phyloP scores from a whole-genome alignment of 2,888 invertebrate genomes.

The Steinernema carpocapsae region DNA sequence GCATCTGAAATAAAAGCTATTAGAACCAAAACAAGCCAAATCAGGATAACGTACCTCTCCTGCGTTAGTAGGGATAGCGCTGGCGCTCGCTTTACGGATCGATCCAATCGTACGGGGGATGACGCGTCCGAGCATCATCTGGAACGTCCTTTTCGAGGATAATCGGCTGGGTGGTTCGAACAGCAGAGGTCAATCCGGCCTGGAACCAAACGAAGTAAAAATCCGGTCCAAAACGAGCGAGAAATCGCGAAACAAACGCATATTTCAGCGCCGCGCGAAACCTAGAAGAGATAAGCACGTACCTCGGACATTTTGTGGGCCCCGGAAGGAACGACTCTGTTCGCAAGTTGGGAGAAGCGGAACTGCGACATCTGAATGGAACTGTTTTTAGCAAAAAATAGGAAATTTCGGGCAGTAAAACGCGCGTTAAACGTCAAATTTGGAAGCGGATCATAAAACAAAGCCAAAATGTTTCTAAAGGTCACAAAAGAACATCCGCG shows the following conservation, averaged over 20 bases:
- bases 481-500: no score
- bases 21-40: no score
- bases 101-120: constrained; percentile 17
- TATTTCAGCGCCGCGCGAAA: background rate
- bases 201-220: background rate
- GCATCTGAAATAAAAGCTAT: no score
- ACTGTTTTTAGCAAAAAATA: background rate
- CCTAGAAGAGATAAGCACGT: background rate
- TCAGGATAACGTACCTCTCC: no score
- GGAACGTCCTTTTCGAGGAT: constrained; percentile 24
- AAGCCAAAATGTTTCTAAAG: no score
- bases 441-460: no score
- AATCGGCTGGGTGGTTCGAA: background rate
- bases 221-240: background rate
- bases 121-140: constrained; percentile 12
- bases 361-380: constrained; percentile 21
- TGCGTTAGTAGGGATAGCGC: constrained; percentile 52
- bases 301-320: constrained; percentile 20
- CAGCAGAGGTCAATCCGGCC: constrained; percentile 16
- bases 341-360: constrained; percentile 20
- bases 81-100: constrained; percentile 33
- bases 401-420: background rate
- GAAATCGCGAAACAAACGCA: background rate
- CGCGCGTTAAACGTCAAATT: background rate
- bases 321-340: background rate